phyloP scores from a whole-genome alignment of 1,140 invertebrate species.

The Pogonognathellus flavescens region DNA sequence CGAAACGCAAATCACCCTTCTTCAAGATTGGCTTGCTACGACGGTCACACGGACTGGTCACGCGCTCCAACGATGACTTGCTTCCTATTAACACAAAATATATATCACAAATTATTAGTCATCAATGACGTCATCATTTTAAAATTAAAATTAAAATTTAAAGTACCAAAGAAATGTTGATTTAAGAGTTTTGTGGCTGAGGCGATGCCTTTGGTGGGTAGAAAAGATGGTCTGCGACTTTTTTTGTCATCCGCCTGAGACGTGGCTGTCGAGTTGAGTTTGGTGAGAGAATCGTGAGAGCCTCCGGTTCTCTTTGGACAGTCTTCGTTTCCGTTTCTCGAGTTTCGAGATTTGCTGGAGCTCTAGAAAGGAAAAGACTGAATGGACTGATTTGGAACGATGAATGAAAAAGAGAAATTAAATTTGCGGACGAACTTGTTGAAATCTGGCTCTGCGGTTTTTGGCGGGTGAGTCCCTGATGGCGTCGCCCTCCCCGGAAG shows the following conservation, averaged over 20 bases:
- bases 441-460: slow-evolving; percentile 61
- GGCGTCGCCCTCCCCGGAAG: slow-evolving; percentile 55
- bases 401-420: background rate
- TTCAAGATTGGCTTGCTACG: slow-evolving; percentile 63
- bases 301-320: slow-evolving; percentile 63
- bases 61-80: slow-evolving; percentile 62
- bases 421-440: slow-evolving; percentile 59
- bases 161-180: slow-evolving; percentile 79
- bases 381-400: too few species aligned
- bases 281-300: slow-evolving; percentile 59
- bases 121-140: too few species aligned
- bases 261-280: slow-evolving; percentile 35
- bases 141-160: too few species aligned
- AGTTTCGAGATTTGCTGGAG: slow-evolving; percentile 56
- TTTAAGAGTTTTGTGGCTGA: slow-evolving; percentile 81
- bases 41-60: slow-evolving; percentile 53
- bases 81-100: slow-evolving; percentile 57
- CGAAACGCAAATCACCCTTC: slow-evolving; percentile 61
- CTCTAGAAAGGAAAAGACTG: slow-evolving; percentile 36
- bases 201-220: slow-evolving; percentile 77
- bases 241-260: slow-evolving; percentile 67
- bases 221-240: slow-evolving; percentile 74
- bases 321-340: slow-evolving; percentile 60
- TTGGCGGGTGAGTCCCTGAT: slow-evolving; percentile 54
- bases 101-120: slow-evolving; percentile 5